Evolutionary conservation across 1,140 invertebrate genomes (phyloP).

Genomic region (Catajapyx aquilonaris): DNA sequence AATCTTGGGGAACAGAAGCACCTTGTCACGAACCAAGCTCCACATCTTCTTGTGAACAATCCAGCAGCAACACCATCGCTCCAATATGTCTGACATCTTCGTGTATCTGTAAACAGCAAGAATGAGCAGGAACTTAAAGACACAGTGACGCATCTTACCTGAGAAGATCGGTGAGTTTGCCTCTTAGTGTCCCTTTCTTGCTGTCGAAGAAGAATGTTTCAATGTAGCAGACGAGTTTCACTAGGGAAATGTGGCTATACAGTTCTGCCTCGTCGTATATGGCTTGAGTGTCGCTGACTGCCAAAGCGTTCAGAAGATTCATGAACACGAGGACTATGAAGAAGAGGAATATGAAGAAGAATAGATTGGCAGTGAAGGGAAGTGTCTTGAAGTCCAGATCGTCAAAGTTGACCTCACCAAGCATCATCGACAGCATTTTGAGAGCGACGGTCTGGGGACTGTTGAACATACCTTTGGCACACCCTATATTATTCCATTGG

Average conservation of each 20-base stretch:
- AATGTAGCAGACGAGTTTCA: slow-evolving; percentile 44
- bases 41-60: too few relatives aligned
- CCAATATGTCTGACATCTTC: too few relatives aligned
- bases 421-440: slow-evolving; percentile 63
- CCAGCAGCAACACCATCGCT: too few relatives aligned
- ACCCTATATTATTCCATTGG: too few relatives aligned
- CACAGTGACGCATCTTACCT: too few relatives aligned
- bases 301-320: slow-evolving; percentile 57
- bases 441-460: slow-evolving; percentile 42
- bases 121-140: too few relatives aligned
- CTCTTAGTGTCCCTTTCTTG: too few relatives aligned
- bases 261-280: slow-evolving; percentile 54
- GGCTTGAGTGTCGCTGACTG: slow-evolving; percentile 51
- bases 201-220: too few relatives aligned
- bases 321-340: slow-evolving; percentile 56
- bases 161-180: too few relatives aligned
- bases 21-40: too few relatives aligned
- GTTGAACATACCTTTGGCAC: slow-evolving; percentile 29
- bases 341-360: slow-evolving; percentile 57
- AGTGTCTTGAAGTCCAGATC: slow-evolving; percentile 47
- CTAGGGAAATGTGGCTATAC: slow-evolving; percentile 41
- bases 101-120: too few relatives aligned
- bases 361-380: slow-evolving; percentile 39
- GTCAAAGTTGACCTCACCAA: slow-evolving; percentile 55
- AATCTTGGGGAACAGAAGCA: too few relatives aligned